Evolutionary conservation across 2,888 invertebrate genomes (phyloP).

Genomic region (Stenoptilia bipunctidactyla): DNA sequence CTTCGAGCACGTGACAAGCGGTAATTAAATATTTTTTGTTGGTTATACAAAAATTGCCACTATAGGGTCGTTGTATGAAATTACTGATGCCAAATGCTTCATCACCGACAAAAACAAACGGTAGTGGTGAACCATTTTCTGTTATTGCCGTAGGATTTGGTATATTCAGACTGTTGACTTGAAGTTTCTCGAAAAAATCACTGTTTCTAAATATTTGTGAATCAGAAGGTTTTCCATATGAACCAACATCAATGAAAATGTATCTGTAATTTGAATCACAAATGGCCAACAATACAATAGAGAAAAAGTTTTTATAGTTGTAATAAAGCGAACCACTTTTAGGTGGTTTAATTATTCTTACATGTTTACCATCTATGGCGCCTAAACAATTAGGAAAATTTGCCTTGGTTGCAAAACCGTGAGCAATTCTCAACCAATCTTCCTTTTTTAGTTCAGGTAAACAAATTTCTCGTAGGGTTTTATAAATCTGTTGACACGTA

Average conservation of each 20-base stretch:
- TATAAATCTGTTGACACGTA: constrained; percentile 12
- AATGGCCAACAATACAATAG: constrained; percentile 8
- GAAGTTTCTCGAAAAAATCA: too few relatives aligned
- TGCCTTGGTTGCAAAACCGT: constrained; percentile 6
- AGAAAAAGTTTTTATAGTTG: constrained; percentile 11
- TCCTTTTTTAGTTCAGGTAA: constrained; percentile 2
- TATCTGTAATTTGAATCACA: constrained; percentile 10
- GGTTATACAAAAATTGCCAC: too few relatives aligned
- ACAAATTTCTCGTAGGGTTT: constrained; percentile 8
- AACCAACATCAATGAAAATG: constrained; percentile 8
- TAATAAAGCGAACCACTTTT: constrained; percentile 7
- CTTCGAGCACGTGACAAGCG: too few relatives aligned
- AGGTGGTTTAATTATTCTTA: constrained; percentile 5
- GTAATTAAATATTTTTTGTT: too few relatives aligned
- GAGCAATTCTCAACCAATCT: background rate
- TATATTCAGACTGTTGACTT: too few relatives aligned
- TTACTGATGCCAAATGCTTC: too few relatives aligned
- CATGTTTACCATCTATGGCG: constrained; percentile 8
- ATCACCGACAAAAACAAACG: too few relatives aligned
- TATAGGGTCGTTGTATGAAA: too few relatives aligned
- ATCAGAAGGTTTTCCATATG: constrained; percentile 7
- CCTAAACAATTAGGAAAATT: constrained; percentile 8
- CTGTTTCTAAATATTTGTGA: constrained; percentile 4
- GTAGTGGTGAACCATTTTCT: too few relatives aligned
- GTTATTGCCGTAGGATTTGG: too few relatives aligned